Conservation (phyloP, 2,888 invertebrate species). For the Rotaria macrura region DNA sequence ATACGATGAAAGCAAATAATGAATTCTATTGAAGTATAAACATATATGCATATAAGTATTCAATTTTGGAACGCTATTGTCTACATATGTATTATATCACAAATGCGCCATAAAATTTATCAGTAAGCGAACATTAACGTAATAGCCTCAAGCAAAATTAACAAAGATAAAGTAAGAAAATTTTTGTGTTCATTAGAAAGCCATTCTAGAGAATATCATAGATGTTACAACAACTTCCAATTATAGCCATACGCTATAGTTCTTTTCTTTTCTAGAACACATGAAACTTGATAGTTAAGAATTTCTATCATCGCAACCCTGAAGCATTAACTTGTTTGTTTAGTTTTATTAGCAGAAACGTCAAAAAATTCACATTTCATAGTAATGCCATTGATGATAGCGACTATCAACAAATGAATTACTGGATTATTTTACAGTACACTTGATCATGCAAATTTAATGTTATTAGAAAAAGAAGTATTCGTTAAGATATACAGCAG, state of each 20-base stretch:
- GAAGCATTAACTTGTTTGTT: neutral
- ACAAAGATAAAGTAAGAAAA: no score
- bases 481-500: neutral
- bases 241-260: no score
- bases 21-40: no score
- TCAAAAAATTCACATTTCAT: neutral
- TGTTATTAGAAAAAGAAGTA: neutral
- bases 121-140: neutral
- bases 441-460: slow-evolving; percentile 12
- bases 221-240: no score
- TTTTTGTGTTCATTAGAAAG: no score
- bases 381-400: neutral
- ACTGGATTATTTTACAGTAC: neutral
- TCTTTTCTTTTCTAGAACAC: no score
- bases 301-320: neutral
- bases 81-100: neutral
- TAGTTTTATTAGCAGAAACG: neutral
- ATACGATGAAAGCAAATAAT: no score
- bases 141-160: neutral
- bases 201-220: no score
- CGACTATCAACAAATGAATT: neutral
- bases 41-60: no score
- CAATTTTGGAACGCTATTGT: neutral
- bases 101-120: neutral
- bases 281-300: neutral